These are phyloP conservation scores for Neodiprion pinetum DNA, from an alignment of 1,140 invertebrate species.

Conservation along the genomic window DNA sequence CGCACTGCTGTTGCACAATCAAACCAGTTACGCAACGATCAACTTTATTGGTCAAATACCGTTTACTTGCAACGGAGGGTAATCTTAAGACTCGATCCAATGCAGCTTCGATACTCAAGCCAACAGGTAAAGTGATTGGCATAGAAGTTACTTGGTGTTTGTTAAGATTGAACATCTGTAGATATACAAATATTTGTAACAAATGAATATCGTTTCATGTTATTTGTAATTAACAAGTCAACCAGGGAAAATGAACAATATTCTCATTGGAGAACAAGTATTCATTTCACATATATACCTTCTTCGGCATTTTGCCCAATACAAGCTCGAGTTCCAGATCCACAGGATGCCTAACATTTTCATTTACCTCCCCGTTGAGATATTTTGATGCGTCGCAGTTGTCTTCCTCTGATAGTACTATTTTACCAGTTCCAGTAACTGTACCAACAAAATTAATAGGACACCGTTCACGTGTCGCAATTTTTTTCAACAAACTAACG, in stretches of 20 bases:
- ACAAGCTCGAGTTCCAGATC: conserved; percentile 90
- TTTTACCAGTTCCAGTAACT: conserved; percentile 87
- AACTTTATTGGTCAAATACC: conserved; percentile 94
- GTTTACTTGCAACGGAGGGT: conserved; percentile 92
- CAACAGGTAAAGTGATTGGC: conserved; percentile 64
- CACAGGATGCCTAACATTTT: conserved; percentile 69
- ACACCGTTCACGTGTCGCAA: conserved; percentile 88
- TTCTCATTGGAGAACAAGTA: too few relatives aligned
- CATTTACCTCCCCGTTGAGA: conserved; percentile 38
- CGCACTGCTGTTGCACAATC: conserved; percentile 96
- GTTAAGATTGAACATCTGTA: conserved; percentile 64
- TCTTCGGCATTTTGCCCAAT: conserved; percentile 86
- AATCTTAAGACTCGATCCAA: conserved; percentile 85
- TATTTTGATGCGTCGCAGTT: conserved; percentile 50
- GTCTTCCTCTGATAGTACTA: conserved; percentile 74
- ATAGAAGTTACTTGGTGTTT: conserved; percentile 46
- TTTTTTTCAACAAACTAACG: conserved; percentile 71
- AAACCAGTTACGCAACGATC: conserved; percentile 97
- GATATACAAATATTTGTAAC: conserved; percentile 11
- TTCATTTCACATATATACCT: conserved; percentile 58
- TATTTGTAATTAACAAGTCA: not conserved
- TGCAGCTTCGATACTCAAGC: conserved; percentile 68
- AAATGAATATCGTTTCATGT: not conserved
- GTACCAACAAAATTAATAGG: conserved; percentile 92
- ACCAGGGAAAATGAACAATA: too few relatives aligned